Conservation (phyloP, 2,797 vertebrate species). For the Cygnus olor region DNA sequence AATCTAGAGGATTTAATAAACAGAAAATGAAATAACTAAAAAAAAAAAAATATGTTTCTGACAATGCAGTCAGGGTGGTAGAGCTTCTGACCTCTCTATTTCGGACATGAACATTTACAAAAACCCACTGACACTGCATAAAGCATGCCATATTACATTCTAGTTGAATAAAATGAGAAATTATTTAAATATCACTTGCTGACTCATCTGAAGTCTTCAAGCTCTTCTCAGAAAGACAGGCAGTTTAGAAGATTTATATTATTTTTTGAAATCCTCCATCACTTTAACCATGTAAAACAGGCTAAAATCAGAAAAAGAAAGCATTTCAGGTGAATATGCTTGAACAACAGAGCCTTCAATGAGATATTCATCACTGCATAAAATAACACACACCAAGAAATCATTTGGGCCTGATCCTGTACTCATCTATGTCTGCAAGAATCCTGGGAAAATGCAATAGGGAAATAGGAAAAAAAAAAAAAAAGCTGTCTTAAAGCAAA, state of each 20-base stretch:
- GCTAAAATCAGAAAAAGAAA: not conserved
- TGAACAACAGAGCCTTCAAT: not conserved
- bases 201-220: conserved; percentile 45
- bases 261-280: not conserved
- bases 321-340: not conserved
- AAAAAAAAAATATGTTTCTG: not conserved
- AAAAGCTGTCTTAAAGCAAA: not conserved
- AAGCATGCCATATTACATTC: not conserved
- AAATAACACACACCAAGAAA: not conserved
- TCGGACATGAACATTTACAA: not conserved
- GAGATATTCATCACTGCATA: not conserved
- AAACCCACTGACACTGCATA: not conserved
- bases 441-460: not conserved
- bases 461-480: not conserved
- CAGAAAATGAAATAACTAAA: not conserved
- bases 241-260: not conserved
- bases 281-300: not conserved
- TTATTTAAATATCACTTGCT: conserved; percentile 19
- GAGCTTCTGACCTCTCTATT: conserved; percentile 15
- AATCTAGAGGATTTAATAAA: not conserved
- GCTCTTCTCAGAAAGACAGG: not conserved
- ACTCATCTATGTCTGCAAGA: not conserved
- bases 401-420: not conserved
- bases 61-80: rapidly evolving
- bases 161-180: conserved; percentile 18